These are phyloP conservation scores for Engystomops pustulosus DNA, from an alignment of 2,113 vertebrate species.

Conservation along the genomic window DNA sequence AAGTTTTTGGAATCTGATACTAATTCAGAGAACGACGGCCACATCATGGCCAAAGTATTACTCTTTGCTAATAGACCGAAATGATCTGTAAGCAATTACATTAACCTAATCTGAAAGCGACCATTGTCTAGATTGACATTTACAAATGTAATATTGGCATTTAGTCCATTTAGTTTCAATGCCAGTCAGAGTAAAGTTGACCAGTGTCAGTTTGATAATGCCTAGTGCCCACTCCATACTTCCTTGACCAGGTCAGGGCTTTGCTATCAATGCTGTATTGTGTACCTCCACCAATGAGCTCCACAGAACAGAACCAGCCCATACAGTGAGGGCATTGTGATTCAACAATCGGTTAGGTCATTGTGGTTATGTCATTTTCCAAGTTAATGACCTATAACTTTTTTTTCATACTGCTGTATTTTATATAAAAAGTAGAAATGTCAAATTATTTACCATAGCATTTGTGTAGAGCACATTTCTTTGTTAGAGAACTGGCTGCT, in stretches of 20 bases:
- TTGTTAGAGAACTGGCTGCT: background rate
- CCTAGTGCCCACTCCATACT: slow-evolving; percentile 26
- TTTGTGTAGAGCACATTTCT: background rate
- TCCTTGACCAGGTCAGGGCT: slow-evolving; percentile 35
- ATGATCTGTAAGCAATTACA: too few relatives aligned
- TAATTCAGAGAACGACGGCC: too few relatives aligned
- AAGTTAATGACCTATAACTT: slow-evolving; percentile 28
- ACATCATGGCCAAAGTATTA: too few relatives aligned
- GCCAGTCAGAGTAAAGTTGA: background rate
- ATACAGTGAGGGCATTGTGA: slow-evolving; percentile 41
- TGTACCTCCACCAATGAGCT: slow-evolving; percentile 42
- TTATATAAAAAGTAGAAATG: slow-evolving; percentile 38
- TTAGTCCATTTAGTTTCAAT: background rate
- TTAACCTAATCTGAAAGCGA: too few relatives aligned
- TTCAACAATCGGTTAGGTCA: slow-evolving; percentile 42
- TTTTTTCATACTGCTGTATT: slow-evolving; percentile 24
- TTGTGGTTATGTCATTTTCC: slow-evolving; percentile 49
- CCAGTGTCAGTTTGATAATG: background rate
- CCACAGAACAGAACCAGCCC: background rate
- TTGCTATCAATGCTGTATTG: slow-evolving; percentile 38
- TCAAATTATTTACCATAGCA: slow-evolving; percentile 24
- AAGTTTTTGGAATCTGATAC: too few relatives aligned
- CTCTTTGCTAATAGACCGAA: too few relatives aligned
- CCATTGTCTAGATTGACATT: background rate
- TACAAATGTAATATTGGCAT: background rate